These are phyloP conservation scores for Gymnothorax javanicus DNA, from an alignment of 2,797 vertebrate species.

Conservation along the genomic window DNA sequence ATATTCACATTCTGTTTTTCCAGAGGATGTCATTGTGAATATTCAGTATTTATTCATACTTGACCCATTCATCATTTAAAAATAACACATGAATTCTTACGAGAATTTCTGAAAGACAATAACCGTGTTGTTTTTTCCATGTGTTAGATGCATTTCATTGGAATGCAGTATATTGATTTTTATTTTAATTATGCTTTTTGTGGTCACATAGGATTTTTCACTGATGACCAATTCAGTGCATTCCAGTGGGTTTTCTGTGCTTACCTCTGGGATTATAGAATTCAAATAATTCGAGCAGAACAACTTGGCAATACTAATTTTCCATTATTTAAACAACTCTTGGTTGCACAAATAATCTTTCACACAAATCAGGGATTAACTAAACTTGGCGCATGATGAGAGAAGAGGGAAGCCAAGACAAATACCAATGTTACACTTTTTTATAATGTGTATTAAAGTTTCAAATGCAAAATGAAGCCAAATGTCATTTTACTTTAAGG, in stretches of 20 bases:
- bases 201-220: slow-evolving; percentile 57
- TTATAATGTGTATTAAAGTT: slow-evolving; percentile 33
- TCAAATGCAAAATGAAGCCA: slow-evolving; percentile 21
- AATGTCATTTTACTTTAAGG: slow-evolving; percentile 29
- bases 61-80: no score
- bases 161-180: slow-evolving; percentile 63
- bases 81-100: slow-evolving; percentile 22
- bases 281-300: slow-evolving; percentile 42
- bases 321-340: slow-evolving; percentile 51
- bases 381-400: slow-evolving; percentile 38
- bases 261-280: slow-evolving; percentile 47
- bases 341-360: slow-evolving; percentile 47
- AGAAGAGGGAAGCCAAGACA: slow-evolving; percentile 30
- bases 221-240: slow-evolving; percentile 49
- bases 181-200: slow-evolving; percentile 40
- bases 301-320: slow-evolving; percentile 42
- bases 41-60: not conserved
- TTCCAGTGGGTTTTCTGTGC: slow-evolving; percentile 45
- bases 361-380: slow-evolving; percentile 38
- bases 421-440: slow-evolving; percentile 29
- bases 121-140: slow-evolving; percentile 22
- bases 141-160: slow-evolving; percentile 49
- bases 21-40: not conserved
- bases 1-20: not conserved
- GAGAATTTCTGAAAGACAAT: slow-evolving; percentile 40